Evolutionary conservation across 2,113 vertebrate species (phyloP).

Genomic region (Leuciscus idus): DNA sequence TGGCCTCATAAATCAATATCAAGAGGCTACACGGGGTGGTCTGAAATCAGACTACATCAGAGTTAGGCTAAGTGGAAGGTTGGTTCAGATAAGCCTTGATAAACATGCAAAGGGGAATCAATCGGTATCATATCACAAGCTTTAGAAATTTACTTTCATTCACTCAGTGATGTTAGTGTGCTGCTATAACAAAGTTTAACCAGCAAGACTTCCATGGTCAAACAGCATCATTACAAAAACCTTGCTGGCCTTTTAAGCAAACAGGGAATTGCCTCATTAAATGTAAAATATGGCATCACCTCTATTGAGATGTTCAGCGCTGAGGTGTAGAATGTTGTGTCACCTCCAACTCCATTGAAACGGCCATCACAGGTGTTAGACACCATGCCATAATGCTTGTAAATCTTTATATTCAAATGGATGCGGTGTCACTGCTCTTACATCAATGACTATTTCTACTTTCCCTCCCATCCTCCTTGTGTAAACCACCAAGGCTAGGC

Average conservation of each 20-base stretch:
- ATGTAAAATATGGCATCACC: background rate
- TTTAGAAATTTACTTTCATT: background rate
- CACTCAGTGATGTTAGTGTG: background rate
- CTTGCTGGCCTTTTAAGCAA: background rate
- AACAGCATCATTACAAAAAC: background rate
- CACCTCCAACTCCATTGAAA: background rate
- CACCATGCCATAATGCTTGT: background rate
- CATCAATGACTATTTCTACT: background rate
- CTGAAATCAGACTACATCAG: slow-evolving; percentile 62
- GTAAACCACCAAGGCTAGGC: background rate
- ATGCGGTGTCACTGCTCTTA: background rate
- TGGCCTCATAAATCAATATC: slow-evolving; percentile 68
- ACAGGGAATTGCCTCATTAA: background rate
- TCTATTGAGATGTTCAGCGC: background rate
- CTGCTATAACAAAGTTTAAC: background rate
- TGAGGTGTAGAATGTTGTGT: background rate
- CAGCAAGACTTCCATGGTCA: background rate
- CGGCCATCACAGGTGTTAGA: too few species aligned
- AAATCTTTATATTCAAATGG: background rate
- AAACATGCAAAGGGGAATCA: slow-evolving; percentile 23
- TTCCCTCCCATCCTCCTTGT: background rate
- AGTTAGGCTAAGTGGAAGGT: slow-evolving; percentile 72
- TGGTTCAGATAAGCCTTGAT: slow-evolving; percentile 62
- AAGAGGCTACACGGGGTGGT: slow-evolving; percentile 54
- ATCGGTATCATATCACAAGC: background rate